phyloP scores from a whole-genome alignment of 2,797 vertebrate genomes.

The Diplodus puntazzo region DNA sequence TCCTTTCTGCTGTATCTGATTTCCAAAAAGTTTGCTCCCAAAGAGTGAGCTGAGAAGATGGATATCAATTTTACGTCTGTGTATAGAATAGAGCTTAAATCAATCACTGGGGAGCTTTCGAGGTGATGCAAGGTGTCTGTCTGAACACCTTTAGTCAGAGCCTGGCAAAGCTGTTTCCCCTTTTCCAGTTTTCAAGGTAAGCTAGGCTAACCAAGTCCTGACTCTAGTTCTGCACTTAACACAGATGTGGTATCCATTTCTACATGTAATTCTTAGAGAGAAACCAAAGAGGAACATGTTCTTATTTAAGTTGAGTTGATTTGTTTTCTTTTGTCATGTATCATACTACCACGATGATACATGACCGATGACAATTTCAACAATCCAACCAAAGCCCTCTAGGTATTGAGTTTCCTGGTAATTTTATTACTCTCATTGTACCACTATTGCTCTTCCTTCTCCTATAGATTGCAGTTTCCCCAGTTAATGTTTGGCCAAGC shows the following conservation, averaged over 20 bases:
- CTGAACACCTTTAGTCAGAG: neutral
- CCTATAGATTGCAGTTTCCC: neutral
- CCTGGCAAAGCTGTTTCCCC: neutral
- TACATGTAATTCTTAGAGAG: neutral
- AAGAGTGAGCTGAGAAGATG: neutral
- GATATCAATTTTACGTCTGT: neutral
- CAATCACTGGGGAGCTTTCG: too few species aligned
- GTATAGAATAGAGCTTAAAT: conserved; percentile 1
- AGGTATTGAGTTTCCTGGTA: neutral
- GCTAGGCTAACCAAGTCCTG: too few species aligned
- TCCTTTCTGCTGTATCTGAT: neutral
- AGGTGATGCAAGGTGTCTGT: neutral
- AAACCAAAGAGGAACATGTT: neutral
- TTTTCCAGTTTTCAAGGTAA: neutral
- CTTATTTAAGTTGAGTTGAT: neutral
- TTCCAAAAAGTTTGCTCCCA: conserved; percentile 3
- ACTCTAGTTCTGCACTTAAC: too few species aligned
- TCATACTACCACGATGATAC: neutral
- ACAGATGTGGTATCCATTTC: too few species aligned
- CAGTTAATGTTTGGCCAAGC: neutral
- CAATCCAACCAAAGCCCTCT: neutral
- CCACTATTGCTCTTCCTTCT: neutral
- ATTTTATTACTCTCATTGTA: neutral
- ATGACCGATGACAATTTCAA: neutral
- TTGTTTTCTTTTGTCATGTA: neutral